Percentiles rank a stretch among this genome's conserved stretches.
phyloP scores from a whole-genome alignment of 2,113 vertebrate species.

The Sceloporus undulatus region DNA sequence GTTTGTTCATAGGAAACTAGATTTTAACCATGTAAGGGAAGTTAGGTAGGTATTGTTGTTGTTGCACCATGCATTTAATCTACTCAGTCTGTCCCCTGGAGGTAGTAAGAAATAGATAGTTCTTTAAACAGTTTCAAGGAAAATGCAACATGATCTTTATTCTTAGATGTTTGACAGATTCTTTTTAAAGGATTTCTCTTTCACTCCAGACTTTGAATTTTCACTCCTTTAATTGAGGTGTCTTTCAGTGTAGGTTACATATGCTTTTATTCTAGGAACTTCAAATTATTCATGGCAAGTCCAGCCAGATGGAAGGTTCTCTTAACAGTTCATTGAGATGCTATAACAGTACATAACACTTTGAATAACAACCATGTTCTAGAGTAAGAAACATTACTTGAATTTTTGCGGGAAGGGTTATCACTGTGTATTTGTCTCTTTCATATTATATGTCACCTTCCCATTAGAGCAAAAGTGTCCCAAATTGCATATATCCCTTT shows the following conservation, averaged over 20 bases:
- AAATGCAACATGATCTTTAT: background rate
- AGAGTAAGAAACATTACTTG: background rate
- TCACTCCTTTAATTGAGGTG: background rate
- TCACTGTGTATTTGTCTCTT: background rate
- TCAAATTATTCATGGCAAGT: background rate
- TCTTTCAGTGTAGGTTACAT: fast-evolving
- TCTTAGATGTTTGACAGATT: background rate
- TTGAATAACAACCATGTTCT: slow-evolving; percentile 15
- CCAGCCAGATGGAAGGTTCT: background rate
- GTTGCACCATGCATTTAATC: background rate
- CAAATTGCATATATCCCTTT: background rate
- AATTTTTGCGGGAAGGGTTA: background rate
- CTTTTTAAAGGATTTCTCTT: background rate
- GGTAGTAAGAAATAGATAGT: background rate
- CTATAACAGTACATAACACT: background rate
- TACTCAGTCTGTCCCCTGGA: background rate
- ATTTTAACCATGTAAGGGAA: background rate
- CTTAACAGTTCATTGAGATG: background rate
- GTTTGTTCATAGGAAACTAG: slow-evolving; percentile 6
- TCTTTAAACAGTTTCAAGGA: background rate
- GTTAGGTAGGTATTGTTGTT: background rate
- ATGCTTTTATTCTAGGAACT: background rate
- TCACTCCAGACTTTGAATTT: background rate
- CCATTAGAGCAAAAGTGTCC: background rate
- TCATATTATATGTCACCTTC: background rate